phyloP scores from a whole-genome alignment of 2,113 vertebrate species.

The Pithys albifrons region DNA sequence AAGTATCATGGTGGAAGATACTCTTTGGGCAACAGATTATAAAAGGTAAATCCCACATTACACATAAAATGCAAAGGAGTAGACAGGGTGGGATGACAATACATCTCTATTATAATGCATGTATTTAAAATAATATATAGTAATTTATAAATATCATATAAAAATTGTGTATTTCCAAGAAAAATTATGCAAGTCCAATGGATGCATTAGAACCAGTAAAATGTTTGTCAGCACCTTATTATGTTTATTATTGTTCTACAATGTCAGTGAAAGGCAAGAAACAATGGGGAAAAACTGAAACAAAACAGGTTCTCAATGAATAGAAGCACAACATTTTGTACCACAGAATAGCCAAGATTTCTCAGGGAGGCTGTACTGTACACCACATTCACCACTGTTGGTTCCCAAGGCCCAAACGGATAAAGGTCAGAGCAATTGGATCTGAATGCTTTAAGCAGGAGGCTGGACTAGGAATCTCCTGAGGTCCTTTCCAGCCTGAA shows the following conservation, averaged over 20 bases:
- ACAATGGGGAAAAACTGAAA: neutral
- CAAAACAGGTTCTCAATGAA: neutral
- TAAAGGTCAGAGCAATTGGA: neutral
- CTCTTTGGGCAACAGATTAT: neutral
- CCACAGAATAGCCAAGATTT: neutral
- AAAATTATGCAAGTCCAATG: neutral
- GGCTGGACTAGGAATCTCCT: neutral
- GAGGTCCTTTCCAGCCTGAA: neutral
- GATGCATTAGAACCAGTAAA: rapidly evolving
- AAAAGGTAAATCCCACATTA: neutral
- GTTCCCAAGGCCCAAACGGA: neutral
- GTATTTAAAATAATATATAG: neutral
- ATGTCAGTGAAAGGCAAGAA: neutral
- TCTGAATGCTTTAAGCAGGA: neutral
- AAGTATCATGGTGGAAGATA: neutral
- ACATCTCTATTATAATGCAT: neutral
- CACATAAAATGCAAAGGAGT: neutral
- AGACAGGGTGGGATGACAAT: neutral
- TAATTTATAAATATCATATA: neutral
- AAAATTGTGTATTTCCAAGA: neutral
- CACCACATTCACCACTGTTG: neutral
- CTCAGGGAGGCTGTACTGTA: neutral
- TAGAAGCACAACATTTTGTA: neutral
- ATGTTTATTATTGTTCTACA: neutral
- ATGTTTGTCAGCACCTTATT: neutral